A percentile compares a stretch with the other conserved stretches of the same genome.
Conservation (phyloP, 2,113 vertebrate species). For the Nothoprocta pentlandii region DNA sequence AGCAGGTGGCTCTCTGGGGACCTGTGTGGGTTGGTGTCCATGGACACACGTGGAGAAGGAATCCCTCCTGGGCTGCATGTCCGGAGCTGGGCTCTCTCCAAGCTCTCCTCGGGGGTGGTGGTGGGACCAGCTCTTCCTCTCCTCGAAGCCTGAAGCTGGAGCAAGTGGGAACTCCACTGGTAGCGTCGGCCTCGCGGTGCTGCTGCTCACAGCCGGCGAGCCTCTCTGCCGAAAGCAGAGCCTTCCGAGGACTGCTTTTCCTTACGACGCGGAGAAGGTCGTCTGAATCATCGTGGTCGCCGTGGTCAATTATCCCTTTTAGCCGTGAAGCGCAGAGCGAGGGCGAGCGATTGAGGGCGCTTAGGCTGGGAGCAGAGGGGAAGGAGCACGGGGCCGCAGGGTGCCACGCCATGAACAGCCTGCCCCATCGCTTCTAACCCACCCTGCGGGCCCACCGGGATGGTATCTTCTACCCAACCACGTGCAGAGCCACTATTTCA, state of each 20-base stretch:
- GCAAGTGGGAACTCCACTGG: no score
- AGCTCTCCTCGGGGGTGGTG: no score
- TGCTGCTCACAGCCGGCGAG: neutral
- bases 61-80: neutral
- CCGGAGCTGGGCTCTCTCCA: neutral
- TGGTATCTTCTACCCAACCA: neutral
- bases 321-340: neutral
- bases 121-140: neutral
- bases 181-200: no score
- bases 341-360: neutral
- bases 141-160: neutral
- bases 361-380: no score
- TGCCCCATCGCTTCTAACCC: neutral
- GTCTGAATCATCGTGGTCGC: neutral
- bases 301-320: neutral
- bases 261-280: neutral
- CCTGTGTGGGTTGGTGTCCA: neutral
- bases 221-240: fast-evolving
- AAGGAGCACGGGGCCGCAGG: neutral
- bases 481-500: neutral
- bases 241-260: neutral
- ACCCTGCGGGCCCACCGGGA: fast-evolving
- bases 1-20: neutral
- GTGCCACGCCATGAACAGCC: neutral
- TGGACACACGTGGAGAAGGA: neutral